A percentile compares a stretch with the other conserved stretches of the same genome.
Conservation (phyloP, 2,797 vertebrate species). For the Anomalospiza imberbis region DNA sequence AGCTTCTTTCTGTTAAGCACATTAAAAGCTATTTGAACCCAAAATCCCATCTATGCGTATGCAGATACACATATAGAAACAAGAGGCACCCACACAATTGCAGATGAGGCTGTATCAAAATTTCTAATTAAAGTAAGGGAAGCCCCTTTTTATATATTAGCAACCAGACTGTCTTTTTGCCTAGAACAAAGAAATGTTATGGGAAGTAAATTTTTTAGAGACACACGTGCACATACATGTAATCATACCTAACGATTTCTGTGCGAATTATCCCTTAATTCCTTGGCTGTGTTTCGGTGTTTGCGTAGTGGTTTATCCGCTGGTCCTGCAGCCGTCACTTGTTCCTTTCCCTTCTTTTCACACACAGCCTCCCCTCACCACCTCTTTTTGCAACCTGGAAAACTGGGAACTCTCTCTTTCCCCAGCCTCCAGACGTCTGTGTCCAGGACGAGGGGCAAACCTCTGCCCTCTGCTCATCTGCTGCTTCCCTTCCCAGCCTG, state of each 20-base stretch:
- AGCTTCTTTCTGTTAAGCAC: slow-evolving; percentile 31
- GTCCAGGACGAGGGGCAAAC: background rate
- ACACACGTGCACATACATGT: background rate
- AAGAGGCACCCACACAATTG: background rate
- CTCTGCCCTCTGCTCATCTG: background rate
- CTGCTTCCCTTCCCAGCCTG: background rate
- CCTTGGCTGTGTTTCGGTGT: background rate
- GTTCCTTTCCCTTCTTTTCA: background rate
- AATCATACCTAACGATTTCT: background rate
- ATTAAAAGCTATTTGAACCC: slow-evolving; percentile 40
- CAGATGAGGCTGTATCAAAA: background rate
- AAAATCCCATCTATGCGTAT: background rate
- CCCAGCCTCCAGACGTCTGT: background rate
- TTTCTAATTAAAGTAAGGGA: slow-evolving; percentile 20
- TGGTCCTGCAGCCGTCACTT: background rate
- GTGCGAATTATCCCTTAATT: slow-evolving; percentile 30
- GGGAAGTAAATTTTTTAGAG: slow-evolving; percentile 26
- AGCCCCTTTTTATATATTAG: slow-evolving; percentile 10
- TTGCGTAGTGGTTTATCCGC: background rate
- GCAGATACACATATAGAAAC: background rate
- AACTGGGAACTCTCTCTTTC: background rate
- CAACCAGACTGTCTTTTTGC: background rate
- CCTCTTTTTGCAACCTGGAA: background rate
- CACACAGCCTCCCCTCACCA: background rate
- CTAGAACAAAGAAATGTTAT: slow-evolving; percentile 44